Conservation (phyloP, 2,888 invertebrate species). For the Drosophila acutilabella region DNA sequence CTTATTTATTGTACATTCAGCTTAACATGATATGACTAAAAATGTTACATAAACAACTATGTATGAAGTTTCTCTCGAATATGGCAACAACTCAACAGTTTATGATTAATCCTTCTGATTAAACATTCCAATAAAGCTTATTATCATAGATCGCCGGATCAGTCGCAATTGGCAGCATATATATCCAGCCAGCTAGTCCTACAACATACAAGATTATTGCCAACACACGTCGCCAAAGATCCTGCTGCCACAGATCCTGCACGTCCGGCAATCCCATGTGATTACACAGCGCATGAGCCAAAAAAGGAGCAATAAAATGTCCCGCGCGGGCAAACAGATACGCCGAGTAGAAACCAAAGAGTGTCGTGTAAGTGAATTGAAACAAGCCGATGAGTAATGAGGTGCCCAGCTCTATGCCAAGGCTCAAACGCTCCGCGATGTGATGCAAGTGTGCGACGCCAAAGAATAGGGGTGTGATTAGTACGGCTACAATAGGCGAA, state of each 20-base stretch:
- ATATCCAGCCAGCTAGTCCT: constrained; percentile 92
- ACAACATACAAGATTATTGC: constrained; percentile 89
- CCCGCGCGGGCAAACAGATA: constrained; percentile 95
- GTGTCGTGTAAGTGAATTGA: constrained; percentile 95
- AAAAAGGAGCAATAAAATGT: constrained; percentile 93
- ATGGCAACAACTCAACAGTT: constrained; percentile 57
- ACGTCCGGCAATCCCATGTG: constrained; percentile 98
- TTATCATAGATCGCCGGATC: constrained; percentile 88
- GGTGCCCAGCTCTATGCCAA: constrained; percentile 89
- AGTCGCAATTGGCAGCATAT: constrained; percentile 91
- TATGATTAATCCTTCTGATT: neutral
- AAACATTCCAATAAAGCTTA: constrained; percentile 86
- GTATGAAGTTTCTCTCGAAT: constrained; percentile 25
- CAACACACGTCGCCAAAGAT: constrained; percentile 87
- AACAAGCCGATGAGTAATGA: constrained; percentile 92
- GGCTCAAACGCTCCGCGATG: constrained; percentile 91
- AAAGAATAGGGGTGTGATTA: constrained; percentile 95
- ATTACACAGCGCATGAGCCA: constrained; percentile 97
- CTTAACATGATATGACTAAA: constrained; percentile 50
- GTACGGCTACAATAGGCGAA: constrained; percentile 90
- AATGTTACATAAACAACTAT: constrained; percentile 31
- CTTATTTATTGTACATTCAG: constrained; percentile 41
- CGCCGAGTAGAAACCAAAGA: constrained; percentile 98
- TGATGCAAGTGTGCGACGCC: constrained; percentile 98
- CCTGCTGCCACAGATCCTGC: constrained; percentile 88